These are phyloP conservation scores for Oscheius myriophilus DNA, from an alignment of 2,888 invertebrate genomes.

Conservation along the genomic window DNA sequence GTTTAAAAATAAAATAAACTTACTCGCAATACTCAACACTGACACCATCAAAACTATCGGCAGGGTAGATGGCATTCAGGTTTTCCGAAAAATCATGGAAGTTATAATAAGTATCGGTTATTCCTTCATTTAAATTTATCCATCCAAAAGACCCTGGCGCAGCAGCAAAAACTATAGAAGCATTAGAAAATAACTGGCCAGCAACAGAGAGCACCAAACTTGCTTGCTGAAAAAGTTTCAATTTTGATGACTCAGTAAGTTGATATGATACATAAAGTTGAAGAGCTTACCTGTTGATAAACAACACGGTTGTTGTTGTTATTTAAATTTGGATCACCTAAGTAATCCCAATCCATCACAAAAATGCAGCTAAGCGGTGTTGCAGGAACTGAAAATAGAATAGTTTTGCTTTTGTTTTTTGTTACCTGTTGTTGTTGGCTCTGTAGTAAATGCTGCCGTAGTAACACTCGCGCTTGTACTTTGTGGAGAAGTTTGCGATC, in stretches of 20 bases:
- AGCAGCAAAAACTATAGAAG: background rate
- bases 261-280: too few species aligned
- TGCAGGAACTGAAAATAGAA: background rate
- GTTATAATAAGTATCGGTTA: too few species aligned
- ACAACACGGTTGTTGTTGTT: background rate
- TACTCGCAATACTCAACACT: slow-evolving; percentile 2
- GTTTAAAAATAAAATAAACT: background rate
- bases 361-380: background rate
- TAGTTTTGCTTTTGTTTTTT: too few species aligned
- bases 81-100: too few species aligned
- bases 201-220: background rate
- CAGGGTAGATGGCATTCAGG: too few species aligned
- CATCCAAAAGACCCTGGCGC: background rate
- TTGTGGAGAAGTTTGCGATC: too few species aligned
- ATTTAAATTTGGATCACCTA: slow-evolving; percentile 5
- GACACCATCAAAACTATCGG: too few species aligned
- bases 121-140: too few species aligned
- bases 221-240: slow-evolving; percentile 1
- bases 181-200: background rate
- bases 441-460: too few species aligned
- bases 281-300: background rate
- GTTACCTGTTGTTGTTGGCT: too few species aligned
- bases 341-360: slow-evolving; percentile 9
- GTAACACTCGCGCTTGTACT: too few species aligned
- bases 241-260: too few species aligned